A percentile compares a stretch with the other conserved stretches of the same genome.
Evolutionary conservation across 2,113 vertebrate species (phyloP).

Genomic region (Pachypanchax playfairii): DNA sequence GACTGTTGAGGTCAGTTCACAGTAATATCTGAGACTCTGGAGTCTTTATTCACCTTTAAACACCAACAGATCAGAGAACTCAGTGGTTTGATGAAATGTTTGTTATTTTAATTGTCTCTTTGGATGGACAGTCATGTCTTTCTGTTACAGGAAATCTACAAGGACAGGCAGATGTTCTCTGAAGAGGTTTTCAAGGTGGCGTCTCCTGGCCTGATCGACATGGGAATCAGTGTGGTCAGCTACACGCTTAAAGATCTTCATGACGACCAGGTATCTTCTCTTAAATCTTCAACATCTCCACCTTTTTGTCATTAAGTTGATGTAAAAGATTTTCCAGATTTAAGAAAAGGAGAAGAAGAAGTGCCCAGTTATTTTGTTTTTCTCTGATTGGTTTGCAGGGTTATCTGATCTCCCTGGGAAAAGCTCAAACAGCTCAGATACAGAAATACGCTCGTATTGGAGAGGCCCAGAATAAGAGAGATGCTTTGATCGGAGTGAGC

Average conservation of each 20-base stretch:
- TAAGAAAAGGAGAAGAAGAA: neutral
- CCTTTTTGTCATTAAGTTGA: neutral
- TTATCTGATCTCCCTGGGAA: slow-evolving; percentile 89
- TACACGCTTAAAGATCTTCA: slow-evolving; percentile 94
- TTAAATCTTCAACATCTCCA: neutral
- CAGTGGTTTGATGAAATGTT: too few relatives aligned
- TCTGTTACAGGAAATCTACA: slow-evolving; percentile 89
- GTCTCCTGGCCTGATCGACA: slow-evolving; percentile 92
- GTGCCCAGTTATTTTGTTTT: fast-evolving
- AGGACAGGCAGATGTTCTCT: slow-evolving; percentile 94
- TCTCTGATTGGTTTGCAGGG: slow-evolving; percentile 69
- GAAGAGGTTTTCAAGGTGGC: slow-evolving; percentile 94
- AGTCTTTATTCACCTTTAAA: too few relatives aligned
- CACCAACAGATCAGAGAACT: too few relatives aligned
- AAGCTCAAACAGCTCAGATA: slow-evolving; percentile 89
- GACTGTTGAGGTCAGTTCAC: slow-evolving; percentile 89
- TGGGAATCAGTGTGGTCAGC: slow-evolving; percentile 95
- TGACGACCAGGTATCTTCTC: slow-evolving; percentile 70
- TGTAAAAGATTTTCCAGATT: fast-evolving
- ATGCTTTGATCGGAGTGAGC: slow-evolving; percentile 88
- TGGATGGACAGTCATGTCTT: neutral
- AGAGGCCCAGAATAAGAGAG: slow-evolving; percentile 89
- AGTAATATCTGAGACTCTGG: too few relatives aligned
- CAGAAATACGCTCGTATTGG: slow-evolving; percentile 91
- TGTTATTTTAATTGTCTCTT: too few relatives aligned